These are phyloP conservation scores for Himalopsyche tibetana DNA, from an alignment of 2,888 invertebrate genomes.

Conservation along the genomic window DNA sequence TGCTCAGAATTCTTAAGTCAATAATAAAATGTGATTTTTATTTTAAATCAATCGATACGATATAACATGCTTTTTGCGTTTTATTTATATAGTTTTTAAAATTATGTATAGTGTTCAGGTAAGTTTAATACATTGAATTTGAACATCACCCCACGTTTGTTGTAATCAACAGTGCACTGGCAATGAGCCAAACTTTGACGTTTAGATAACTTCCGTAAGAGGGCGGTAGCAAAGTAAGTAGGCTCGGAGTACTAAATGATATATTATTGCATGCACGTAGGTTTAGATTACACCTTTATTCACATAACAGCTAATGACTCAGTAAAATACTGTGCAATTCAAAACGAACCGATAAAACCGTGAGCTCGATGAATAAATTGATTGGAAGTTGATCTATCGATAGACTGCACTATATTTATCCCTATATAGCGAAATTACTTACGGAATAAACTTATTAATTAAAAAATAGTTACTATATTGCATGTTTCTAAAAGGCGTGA, in stretches of 20 bases:
- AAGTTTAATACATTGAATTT: background rate
- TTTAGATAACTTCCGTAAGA: conserved; percentile 20
- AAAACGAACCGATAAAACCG: background rate
- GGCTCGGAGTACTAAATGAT: background rate
- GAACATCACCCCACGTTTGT: background rate
- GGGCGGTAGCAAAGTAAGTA: background rate
- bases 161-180: background rate
- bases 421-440: too few relatives aligned
- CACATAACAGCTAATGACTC: conserved; percentile 30
- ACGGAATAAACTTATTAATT: too few relatives aligned
- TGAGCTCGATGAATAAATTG: background rate
- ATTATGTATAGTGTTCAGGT: too few relatives aligned
- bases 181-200: conserved; percentile 1
- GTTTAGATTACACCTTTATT: conserved; percentile 3
- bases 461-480: too few relatives aligned
- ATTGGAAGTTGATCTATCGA: background rate
- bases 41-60: too few relatives aligned
- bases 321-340: background rate
- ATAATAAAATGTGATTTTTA: too few relatives aligned
- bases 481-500: too few relatives aligned
- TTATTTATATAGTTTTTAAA: too few relatives aligned
- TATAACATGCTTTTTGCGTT: too few relatives aligned
- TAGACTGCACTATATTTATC: too few relatives aligned
- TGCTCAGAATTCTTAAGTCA: too few relatives aligned
- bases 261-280: conserved; percentile 17